These are phyloP conservation scores for Ophonus ardosiacus DNA, from an alignment of 2,888 invertebrate genomes.

Conservation along the genomic window DNA sequence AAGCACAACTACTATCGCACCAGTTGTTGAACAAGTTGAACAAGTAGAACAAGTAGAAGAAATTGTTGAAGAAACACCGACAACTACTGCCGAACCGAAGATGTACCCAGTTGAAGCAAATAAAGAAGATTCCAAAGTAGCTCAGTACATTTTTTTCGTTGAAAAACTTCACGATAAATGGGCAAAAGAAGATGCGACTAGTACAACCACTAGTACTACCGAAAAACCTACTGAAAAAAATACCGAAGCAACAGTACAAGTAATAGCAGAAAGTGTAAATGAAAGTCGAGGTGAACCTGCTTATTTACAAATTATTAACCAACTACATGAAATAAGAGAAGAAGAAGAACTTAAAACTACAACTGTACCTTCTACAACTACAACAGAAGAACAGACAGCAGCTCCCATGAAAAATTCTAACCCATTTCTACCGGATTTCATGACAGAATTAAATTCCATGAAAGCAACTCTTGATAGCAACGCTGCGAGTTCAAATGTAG, in stretches of 20 bases:
- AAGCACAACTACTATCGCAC: constrained; percentile 55
- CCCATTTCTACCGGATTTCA: constrained; percentile 47
- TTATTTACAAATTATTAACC: constrained; percentile 60
- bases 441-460: constrained; percentile 40
- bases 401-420: constrained; percentile 50
- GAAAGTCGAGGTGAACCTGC: constrained; percentile 64
- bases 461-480: constrained; percentile 36
- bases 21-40: constrained; percentile 66
- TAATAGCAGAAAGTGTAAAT: constrained; percentile 66
- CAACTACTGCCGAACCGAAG: constrained; percentile 67
- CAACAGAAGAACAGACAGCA: not conserved
- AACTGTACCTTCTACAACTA: constrained; percentile 5
- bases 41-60: constrained; percentile 68
- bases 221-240: not conserved
- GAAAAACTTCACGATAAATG: constrained; percentile 71
- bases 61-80: constrained; percentile 66
- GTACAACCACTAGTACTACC: constrained; percentile 64
- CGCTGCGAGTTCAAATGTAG: constrained; percentile 35
- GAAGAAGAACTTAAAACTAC: constrained; percentile 54
- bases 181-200: constrained; percentile 67
- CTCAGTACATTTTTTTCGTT: constrained; percentile 71
- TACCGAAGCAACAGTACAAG: not conserved
- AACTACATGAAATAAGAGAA: constrained; percentile 40
- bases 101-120: constrained; percentile 54
- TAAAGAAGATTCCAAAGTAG: constrained; percentile 71